Percentiles rank a stretch among this genome's conserved stretches.
phyloP scores from a whole-genome alignment of 2,888 invertebrate species.

The Pharmacophagus antenor region DNA sequence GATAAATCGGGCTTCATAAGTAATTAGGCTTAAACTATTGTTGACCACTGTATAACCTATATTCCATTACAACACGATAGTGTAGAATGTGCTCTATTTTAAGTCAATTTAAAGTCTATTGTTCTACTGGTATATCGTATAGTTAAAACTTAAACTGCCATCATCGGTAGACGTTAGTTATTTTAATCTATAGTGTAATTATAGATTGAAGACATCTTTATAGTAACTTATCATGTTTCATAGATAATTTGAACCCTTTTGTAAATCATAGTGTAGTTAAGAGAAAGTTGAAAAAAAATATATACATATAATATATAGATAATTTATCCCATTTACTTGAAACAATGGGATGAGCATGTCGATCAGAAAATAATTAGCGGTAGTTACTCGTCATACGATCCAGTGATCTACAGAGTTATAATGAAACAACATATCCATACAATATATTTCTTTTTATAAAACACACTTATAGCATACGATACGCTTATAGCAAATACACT shows the following conservation, averaged over 20 bases:
- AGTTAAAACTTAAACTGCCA: conserved; percentile 48
- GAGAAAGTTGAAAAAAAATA: conserved; percentile 55
- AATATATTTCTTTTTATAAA: conserved; percentile 14
- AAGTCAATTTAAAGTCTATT: conserved; percentile 36
- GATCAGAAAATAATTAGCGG: conserved; percentile 51
- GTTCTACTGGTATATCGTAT: conserved; percentile 45
- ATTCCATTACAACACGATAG: conserved; percentile 77
- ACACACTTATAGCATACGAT: conserved; percentile 31
- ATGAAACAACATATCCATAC: too few relatives aligned
- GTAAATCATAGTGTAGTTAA: conserved; percentile 56
- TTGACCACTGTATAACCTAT: conserved; percentile 52
- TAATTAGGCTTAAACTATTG: conserved; percentile 37
- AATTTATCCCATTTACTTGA: conserved; percentile 59
- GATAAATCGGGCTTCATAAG: conserved; percentile 44
- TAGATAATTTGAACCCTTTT: conserved; percentile 54
- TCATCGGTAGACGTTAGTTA: conserved; percentile 36
- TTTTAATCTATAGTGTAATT: conserved; percentile 43
- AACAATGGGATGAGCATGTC: conserved; percentile 73
- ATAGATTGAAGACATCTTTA: conserved; percentile 45
- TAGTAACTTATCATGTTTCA: conserved; percentile 39
- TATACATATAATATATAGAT: conserved; percentile 49
- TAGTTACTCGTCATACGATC: conserved; percentile 55
- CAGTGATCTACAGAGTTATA: conserved; percentile 35
- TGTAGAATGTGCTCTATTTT: conserved; percentile 51
- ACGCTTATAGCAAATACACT: conserved; percentile 79